Evolutionary conservation across 2,888 invertebrate genomes (phyloP).

Genomic region (Napeogenes sylphis): DNA sequence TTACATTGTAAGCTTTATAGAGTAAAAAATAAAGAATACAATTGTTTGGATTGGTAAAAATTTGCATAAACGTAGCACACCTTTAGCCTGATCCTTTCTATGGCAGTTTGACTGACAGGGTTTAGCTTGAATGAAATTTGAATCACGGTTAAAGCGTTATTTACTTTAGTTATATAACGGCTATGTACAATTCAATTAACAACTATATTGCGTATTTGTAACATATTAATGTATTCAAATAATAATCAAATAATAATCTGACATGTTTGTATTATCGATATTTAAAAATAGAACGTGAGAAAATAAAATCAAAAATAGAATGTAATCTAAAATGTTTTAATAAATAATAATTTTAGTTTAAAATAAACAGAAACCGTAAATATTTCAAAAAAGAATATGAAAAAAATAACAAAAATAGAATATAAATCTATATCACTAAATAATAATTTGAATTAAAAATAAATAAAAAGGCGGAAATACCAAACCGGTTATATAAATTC

Average conservation of each 20-base stretch:
- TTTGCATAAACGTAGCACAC: conserved; percentile 73
- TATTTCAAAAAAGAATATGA: too few species aligned
- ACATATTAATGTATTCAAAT: too few species aligned
- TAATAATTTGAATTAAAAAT: conserved; percentile 25
- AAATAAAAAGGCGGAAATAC: conserved; percentile 24
- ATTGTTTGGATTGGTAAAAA: conserved; percentile 47
- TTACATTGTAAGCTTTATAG: conserved; percentile 34
- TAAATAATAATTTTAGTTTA: too few species aligned
- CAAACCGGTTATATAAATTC: conserved; percentile 35
- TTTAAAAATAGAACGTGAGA: too few species aligned
- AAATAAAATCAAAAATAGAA: too few species aligned
- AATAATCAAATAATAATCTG: too few species aligned
- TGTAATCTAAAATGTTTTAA: too few species aligned
- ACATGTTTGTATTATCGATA: too few species aligned
- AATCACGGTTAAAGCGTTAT: conserved; percentile 38
- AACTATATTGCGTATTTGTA: background rate
- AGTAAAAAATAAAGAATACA: conserved; percentile 32
- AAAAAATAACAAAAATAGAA: too few species aligned
- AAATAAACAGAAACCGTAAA: too few species aligned
- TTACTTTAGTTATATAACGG: conserved; percentile 36
- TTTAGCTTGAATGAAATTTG: conserved; percentile 45
- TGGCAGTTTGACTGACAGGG: conserved; percentile 71
- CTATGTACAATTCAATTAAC: background rate
- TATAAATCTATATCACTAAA: conserved; percentile 23
- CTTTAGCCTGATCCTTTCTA: conserved; percentile 70